Percentiles rank a stretch among this genome's conserved stretches.
Evolutionary conservation across 2,797 vertebrate genomes (phyloP).

Genomic region (Spheniscus humboldti): DNA sequence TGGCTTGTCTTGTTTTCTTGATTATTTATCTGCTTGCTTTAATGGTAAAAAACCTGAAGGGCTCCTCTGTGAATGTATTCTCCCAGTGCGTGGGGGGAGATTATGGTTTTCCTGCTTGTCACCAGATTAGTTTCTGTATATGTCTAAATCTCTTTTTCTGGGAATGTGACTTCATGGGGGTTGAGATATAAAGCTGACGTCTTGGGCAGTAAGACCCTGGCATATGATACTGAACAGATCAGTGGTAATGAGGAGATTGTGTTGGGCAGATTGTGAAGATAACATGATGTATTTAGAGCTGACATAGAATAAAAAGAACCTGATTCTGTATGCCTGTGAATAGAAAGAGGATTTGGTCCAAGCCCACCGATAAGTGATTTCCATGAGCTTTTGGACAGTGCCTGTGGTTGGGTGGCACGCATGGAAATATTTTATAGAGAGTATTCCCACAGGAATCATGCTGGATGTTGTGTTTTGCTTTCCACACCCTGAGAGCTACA

Average conservation of each 20-base stretch:
- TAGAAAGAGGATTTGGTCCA: neutral
- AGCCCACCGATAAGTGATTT: neutral
- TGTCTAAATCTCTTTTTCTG: neutral
- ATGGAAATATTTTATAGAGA: neutral
- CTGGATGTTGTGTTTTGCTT: neutral
- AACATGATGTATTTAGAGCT: neutral
- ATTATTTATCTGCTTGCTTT: neutral
- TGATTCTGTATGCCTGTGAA: neutral
- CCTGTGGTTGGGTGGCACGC: neutral
- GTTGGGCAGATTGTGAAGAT: neutral
- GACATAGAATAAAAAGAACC: neutral
- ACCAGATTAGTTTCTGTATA: neutral
- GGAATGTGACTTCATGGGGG: neutral
- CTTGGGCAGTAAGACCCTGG: neutral
- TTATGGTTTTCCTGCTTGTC: neutral
- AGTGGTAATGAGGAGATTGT: neutral
- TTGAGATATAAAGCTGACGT: neutral
- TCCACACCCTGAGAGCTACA: neutral
- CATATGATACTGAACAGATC: conserved; percentile 2
- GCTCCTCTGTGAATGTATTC: neutral
- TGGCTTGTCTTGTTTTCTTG: neutral
- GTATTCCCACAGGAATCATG: neutral
- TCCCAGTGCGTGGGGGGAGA: neutral
- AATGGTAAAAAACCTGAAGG: neutral
- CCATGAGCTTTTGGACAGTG: neutral